Evolutionary conservation across 2,888 invertebrate species (phyloP), one percentile per base, ranked within the genome.

Genomic region (Cartodere bifasciata): DNA sequence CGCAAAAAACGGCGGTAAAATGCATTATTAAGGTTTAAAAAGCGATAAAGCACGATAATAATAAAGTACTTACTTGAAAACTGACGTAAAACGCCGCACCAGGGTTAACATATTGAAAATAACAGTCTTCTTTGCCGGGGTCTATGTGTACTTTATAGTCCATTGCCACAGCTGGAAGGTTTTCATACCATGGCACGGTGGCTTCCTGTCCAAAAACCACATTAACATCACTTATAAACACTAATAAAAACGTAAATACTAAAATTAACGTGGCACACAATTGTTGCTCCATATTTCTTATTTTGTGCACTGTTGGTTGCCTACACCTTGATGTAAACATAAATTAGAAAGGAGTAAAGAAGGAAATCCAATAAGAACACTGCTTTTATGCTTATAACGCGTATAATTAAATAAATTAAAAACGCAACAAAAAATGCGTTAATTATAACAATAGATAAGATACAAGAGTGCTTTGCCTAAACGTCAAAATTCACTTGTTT

Each of bases 111-210:
- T 83, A 88, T 65, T 94, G 92, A 59, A 75, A 90, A 62, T 91
- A 94, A 62, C 94, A 94, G 53, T 94, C 92, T 62, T 92, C 91
- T 55, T 77, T 80, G 34, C 91, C 90, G n/a, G 91, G 85, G 50
- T 88, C 88, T 39, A 94, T 78, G 60, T 91, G 85, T 17, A 94
- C 84, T 64, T 91, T 91, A 56, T 94, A 94, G 55, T 92, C 92
- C 82, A 91, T 88, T 2, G 88, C 86, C 16, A 90, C 87, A 6
- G 91, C 91, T 7, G 91, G 91, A 33, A 85, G 61, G 44, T 77
- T 76, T 58, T 86, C 86, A 57, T 85, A 85, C 84, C 84, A 85
- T 55, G 82, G 82, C 45, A 70, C 65, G 20, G 72, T 68, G 9
- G 29, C 22, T 12, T 34, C 29, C 26, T 37, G 33, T n/a, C 17